A percentile compares a stretch with the other conserved stretches of the same genome.
Conservation (phyloP, 2,888 invertebrate species). For the Pilophorus perplexus region DNA sequence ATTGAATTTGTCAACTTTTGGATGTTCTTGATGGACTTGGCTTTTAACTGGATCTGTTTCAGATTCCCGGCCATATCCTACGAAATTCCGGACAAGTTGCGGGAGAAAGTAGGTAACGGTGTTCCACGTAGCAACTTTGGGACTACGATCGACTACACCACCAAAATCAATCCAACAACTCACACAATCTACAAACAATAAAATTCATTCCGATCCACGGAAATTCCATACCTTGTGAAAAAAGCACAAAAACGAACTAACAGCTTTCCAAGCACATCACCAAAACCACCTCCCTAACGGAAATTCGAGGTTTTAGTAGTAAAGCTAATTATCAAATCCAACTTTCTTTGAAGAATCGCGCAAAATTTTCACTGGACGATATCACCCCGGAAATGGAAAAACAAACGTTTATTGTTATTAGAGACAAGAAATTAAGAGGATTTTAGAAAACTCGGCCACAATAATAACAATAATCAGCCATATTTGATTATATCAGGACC, state of each 20-base stretch:
- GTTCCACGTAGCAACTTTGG: conserved; percentile 20
- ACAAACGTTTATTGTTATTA: no score
- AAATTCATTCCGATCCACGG: no score
- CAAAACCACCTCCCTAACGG: conserved; percentile 3
- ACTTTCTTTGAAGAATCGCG: background rate
- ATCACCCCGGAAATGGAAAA: background rate
- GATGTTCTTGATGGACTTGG: conserved; percentile 42
- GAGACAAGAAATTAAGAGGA: background rate
- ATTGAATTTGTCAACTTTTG: conserved; percentile 46
- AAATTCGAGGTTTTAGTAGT: background rate
- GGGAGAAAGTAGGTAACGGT: conserved; percentile 39
- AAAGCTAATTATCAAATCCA: background rate
- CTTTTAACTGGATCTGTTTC: conserved; percentile 42
- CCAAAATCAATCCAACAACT: background rate
- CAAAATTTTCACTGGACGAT: background rate
- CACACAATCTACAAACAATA: no score
- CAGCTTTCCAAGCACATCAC: conserved; percentile 12
- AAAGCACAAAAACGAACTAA: no score
- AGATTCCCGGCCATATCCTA: conserved; percentile 41
- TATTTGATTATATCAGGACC: conserved; percentile 22
- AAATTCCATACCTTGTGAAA: no score
- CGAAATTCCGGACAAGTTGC: conserved; percentile 8
- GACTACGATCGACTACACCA: no score
- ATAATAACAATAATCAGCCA: conserved; percentile 37
- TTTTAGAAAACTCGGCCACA: conserved; percentile 25